Evolutionary conservation across 2,888 invertebrate species (phyloP).

Genomic region (Drosophila incognita): DNA sequence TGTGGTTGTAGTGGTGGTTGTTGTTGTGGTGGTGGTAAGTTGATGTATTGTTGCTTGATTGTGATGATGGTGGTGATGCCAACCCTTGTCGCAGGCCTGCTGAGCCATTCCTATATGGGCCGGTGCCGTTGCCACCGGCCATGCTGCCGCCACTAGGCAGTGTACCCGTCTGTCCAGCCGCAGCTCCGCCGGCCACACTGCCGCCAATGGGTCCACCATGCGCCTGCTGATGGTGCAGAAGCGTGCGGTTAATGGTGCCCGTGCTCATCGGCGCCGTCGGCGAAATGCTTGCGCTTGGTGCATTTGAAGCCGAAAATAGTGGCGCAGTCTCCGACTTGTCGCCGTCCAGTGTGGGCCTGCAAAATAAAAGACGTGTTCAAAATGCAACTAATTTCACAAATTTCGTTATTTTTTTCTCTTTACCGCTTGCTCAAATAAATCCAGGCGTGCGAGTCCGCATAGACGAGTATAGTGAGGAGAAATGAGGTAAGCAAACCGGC

Average conservation of each 20-base stretch:
- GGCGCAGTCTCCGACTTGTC: slow-evolving; percentile 85
- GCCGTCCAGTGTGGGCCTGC: slow-evolving; percentile 81
- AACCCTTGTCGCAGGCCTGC: slow-evolving; percentile 85
- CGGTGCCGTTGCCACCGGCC: slow-evolving; percentile 73
- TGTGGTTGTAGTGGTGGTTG: slow-evolving; percentile 67
- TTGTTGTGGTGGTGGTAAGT: slow-evolving; percentile 71
- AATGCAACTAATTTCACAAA: background rate
- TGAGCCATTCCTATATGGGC: slow-evolving; percentile 81
- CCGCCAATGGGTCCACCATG: slow-evolving; percentile 68
- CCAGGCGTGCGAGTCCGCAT: slow-evolving; percentile 98
- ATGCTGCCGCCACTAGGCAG: slow-evolving; percentile 73
- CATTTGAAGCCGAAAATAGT: slow-evolving; percentile 83
- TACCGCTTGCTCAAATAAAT: slow-evolving; percentile 97
- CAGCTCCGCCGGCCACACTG: slow-evolving; percentile 59
- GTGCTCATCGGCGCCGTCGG: slow-evolving; percentile 83
- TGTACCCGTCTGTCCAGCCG: slow-evolving; percentile 62
- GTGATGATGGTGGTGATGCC: slow-evolving; percentile 79
- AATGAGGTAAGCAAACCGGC: slow-evolving; percentile 95
- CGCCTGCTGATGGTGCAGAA: slow-evolving; percentile 84
- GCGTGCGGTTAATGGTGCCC: slow-evolving; percentile 85
- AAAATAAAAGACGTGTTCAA: slow-evolving; percentile 9
- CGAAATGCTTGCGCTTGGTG: slow-evolving; percentile 84
- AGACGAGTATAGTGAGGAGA: slow-evolving; percentile 95
- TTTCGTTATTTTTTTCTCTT: slow-evolving; percentile 40
- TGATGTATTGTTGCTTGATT: slow-evolving; percentile 73